Base-by-base conservation (phyloP, 2,113 vertebrate genomes). In the Suncus etruscus region DNA sequence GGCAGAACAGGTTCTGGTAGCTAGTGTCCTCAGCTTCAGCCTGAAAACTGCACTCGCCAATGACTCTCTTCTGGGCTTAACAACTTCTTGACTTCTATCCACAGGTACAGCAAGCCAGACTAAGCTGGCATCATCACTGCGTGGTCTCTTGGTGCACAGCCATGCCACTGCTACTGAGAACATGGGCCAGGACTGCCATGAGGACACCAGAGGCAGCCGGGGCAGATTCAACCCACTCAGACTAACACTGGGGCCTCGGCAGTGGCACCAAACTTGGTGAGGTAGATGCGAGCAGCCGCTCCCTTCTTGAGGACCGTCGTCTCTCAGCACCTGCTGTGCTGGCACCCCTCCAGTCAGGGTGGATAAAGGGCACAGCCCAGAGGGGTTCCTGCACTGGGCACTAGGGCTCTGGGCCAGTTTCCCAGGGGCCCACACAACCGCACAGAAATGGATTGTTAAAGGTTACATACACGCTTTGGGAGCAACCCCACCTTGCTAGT, bases 31-130 rank as follows among this genome's bases (percentile, higher is more conserved):
- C 58, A 69, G 70, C 1, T 3, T 32, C 12, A 48, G 51, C 39
- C 89, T 45, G 51, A 63, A 89, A 47, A 65, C 31, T 69, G 69
- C 12, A 77, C 31, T 31, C 12, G 68, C 72, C 4, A 20, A 54
- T 66, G 15, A 12, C 12, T 61, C 14, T 90, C 24, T 51, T 70
- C 73, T 75, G 73, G 74, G 65, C 29, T 27, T 54, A 86, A 68
- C 12, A 25, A 85, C 58, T 66, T 48, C 73, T 68, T 27, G 25
- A 65, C 20, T 65, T 83, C 83, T 65, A 70, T 76, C 50, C 22
- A 1, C 0, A 84, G 51, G 58, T 76, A 85, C 78, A 93, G 11
- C 68, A 90, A 92, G 79, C 78, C 78, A 73, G 66, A 76, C 47
- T 78, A 48, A 77, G 8, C 6, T 74, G 80, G 9, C 50, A 89